phyloP scores from a whole-genome alignment of 1,140 invertebrate species.

The Rhagoletis zephyria region DNA sequence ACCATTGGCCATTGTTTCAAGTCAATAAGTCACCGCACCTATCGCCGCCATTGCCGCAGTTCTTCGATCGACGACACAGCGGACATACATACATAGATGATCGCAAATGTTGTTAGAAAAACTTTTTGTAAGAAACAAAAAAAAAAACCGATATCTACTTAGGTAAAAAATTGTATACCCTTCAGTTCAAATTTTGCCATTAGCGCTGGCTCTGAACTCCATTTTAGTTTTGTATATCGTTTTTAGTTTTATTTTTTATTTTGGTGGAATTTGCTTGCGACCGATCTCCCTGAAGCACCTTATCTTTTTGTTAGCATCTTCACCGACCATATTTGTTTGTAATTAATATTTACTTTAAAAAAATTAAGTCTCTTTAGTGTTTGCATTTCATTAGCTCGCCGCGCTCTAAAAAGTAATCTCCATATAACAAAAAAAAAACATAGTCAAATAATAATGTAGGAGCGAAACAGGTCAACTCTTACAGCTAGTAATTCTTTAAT shows the following conservation, averaged over 20 bases:
- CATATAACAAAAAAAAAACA: too few relatives aligned
- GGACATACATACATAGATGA: too few relatives aligned
- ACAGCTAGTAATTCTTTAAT: background rate
- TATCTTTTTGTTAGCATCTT: background rate
- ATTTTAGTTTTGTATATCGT: background rate
- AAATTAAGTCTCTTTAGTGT: background rate
- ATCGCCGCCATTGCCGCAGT: too few relatives aligned
- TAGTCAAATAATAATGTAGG: too few relatives aligned
- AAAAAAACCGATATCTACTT: background rate
- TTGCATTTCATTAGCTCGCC: background rate
- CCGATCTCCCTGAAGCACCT: background rate
- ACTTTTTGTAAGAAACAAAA: background rate
- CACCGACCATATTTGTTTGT: background rate
- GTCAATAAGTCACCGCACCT: slow-evolving; percentile 39
- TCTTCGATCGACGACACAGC: background rate
- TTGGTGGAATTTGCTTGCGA: background rate
- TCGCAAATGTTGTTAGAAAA: background rate
- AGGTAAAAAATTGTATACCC: background rate
- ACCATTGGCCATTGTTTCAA: background rate
- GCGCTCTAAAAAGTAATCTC: background rate
- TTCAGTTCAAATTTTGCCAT: background rate
- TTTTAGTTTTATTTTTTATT: background rate
- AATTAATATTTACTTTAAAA: slow-evolving; percentile 25
- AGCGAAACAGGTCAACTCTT: background rate
- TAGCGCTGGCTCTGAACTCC: background rate